Conservation (phyloP, 2,888 invertebrate genomes). For the Julus scandinavius region DNA sequence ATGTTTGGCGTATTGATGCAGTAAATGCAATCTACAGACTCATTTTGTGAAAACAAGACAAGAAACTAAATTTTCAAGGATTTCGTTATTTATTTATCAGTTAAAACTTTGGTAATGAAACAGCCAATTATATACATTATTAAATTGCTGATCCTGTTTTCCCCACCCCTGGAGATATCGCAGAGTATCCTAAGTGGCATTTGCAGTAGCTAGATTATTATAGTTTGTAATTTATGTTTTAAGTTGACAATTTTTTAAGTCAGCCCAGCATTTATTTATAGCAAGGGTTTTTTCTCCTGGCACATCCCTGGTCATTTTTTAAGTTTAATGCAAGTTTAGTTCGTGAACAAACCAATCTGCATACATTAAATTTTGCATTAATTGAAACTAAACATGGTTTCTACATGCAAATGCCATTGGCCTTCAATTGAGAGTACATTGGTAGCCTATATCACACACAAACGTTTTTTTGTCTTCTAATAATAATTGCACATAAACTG, state of each 20-base stretch:
- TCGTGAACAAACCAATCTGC: background rate
- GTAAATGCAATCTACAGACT: too few relatives aligned
- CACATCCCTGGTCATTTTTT: too few relatives aligned
- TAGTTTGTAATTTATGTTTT: background rate
- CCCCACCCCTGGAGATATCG: background rate
- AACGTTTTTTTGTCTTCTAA: background rate
- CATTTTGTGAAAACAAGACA: background rate
- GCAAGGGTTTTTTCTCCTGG: background rate
- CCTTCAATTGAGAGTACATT: constrained; percentile 17
- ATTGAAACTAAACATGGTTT: background rate
- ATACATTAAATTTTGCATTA: background rate
- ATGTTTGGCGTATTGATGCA: too few relatives aligned
- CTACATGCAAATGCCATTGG: background rate
- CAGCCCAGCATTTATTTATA: background rate
- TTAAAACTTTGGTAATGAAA: constrained; percentile 1
- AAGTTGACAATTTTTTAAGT: background rate
- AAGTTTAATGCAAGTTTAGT: background rate
- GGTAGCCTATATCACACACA: background rate
- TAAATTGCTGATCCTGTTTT: background rate
- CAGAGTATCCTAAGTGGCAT: constrained; percentile 21
- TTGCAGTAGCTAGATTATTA: background rate
- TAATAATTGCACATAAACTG: background rate
- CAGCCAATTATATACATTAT: constrained; percentile 34
- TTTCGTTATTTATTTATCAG: constrained; percentile 10
- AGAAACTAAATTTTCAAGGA: background rate